Evolutionary conservation across 1,140 invertebrate species (phyloP), one percentile per base, ranked within the genome.

Genomic region (Trichomalopsis sarcophagae): DNA sequence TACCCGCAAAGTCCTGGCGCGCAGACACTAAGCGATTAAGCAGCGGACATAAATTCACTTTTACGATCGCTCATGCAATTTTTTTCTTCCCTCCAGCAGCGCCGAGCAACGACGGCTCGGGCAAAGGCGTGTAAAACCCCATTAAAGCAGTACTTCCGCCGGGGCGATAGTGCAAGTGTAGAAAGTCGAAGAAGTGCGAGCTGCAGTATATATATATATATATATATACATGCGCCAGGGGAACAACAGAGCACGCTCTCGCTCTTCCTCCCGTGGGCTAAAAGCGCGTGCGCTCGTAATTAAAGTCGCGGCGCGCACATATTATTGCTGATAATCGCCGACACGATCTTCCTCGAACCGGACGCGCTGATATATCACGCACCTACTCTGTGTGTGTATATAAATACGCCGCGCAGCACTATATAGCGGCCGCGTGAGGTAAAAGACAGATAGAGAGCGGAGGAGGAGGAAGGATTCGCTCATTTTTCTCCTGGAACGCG

Each of bases 241-340:
- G 3, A 75, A 75, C 17, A 36, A 55, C 14, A 36, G 33, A 21
- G 40, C 40, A 40, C 73, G 47, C 76, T 78, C 44, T 62, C 40
- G 27, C 50, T 78, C 76, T 50, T 55, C 40, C 40, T 50, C 47
- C 40, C 68, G 68, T 71, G 40, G 27, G 68, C n/a, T 50, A 86
- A 74, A 82, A 73, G 55, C 74, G 62, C 74, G 55, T 84, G 68
- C 55, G 68, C 55, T 84, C 81, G 87, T 88, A 88, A 89, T 88
- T 89, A 88, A 88, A 88, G 86, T 88, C 86, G 80, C 83, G 55
- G 82, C 62, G 86, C 87, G 86, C 87, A 62, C 55, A 87, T 87
- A 89, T 89, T 89, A 89, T 86, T 87, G 88, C 85, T 86, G 89
- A 89, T 89, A 89, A 89, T 89, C 89, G 86, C 86, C 68, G 81